phyloP scores from a whole-genome alignment of 1,140 invertebrate genomes.

The Drosophila ficusphila region DNA sequence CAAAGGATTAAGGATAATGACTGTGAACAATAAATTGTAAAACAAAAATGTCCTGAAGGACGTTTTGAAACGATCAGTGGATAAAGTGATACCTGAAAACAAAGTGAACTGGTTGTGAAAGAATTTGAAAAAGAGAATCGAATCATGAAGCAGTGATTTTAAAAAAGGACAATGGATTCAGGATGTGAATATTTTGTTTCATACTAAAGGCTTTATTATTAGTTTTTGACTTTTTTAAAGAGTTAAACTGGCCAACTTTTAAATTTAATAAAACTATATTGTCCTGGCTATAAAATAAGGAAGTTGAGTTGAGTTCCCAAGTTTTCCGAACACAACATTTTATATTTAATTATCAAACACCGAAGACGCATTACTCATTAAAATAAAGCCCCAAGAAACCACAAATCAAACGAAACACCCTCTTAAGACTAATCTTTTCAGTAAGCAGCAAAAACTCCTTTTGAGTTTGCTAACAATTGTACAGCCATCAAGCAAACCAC shows the following conservation, averaged over 20 bases:
- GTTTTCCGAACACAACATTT: no score
- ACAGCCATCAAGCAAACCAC: not conserved
- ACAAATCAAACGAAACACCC: not conserved
- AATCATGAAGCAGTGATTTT: not conserved
- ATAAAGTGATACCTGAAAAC: slow-evolving; percentile 5
- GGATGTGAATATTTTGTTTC: no score
- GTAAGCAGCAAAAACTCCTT: slow-evolving; percentile 8
- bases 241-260: no score
- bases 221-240: not conserved
- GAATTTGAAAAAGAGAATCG: not conserved
- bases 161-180: not conserved
- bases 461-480: slow-evolving; percentile 15
- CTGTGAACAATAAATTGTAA: slow-evolving; percentile 31
- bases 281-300: not conserved
- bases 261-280: not conserved
- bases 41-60: slow-evolving; percentile 17
- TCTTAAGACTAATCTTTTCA: not conserved
- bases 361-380: not conserved
- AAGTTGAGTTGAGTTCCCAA: no score
- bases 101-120: not conserved
- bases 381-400: not conserved
- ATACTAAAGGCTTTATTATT: no score
- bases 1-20: slow-evolving; percentile 64
- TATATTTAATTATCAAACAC: no score
- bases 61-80: not conserved